Evolutionary conservation across 2,888 invertebrate species (phyloP).

Genomic region (Agrochola lychnidis): DNA sequence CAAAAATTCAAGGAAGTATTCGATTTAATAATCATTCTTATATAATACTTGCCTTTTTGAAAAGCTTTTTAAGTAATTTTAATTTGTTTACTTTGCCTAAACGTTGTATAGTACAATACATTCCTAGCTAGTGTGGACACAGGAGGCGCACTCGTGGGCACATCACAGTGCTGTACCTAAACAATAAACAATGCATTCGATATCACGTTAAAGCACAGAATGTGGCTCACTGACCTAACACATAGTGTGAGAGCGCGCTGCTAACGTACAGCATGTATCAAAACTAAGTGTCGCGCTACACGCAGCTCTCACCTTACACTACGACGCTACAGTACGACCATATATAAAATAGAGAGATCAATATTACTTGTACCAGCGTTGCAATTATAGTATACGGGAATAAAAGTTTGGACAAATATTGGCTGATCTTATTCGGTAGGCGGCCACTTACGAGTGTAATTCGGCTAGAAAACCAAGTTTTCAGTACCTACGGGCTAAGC

Average conservation of each 20-base stretch:
- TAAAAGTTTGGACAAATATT: conserved; percentile 57
- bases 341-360: conserved; percentile 70
- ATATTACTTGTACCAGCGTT: conserved; percentile 76
- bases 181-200: conserved; percentile 8
- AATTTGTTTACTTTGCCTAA: conserved; percentile 28
- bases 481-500: background rate
- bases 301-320: conserved; percentile 2
- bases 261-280: conserved; percentile 72
- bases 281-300: conserved; percentile 69
- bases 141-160: background rate
- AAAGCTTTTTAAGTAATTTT: conserved; percentile 50
- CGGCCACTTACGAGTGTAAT: background rate
- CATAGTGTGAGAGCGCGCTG: conserved; percentile 27
- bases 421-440: conserved; percentile 24
- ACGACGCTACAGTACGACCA: conserved; percentile 44
- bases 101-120: conserved; percentile 26
- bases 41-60: conserved; percentile 47
- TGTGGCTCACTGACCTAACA: conserved; percentile 10
- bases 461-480: background rate
- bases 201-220: conserved; percentile 36
- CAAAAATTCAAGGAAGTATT: conserved; percentile 32
- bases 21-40: conserved; percentile 29
- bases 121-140: conserved; percentile 23
- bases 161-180: conserved; percentile 3
- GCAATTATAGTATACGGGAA: conserved; percentile 69